Evolutionary conservation across 2,888 invertebrate genomes (phyloP), one percentile per base, ranked within the genome.

Genomic region (Gastrophysa polygoni): DNA sequence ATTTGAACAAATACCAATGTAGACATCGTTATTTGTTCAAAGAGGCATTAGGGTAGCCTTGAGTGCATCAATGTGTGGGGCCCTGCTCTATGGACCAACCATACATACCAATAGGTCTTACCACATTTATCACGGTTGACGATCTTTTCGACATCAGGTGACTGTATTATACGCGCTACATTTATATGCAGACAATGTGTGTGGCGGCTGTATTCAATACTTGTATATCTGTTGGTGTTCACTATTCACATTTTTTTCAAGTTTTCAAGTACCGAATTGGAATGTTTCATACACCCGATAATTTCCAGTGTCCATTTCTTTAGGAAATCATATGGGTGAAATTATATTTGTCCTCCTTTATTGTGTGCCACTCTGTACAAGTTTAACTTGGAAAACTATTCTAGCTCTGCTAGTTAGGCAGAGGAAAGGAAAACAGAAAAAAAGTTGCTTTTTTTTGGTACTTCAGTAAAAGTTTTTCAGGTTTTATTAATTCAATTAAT

Each of bases 121-220:
- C 76, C 77, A 77, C 74, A 73, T 55, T 63, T 64, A 55, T 63
- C 60, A 57, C 58, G 64, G 64, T 66, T 63, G 62, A 66, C 60
- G 61, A 59, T 61, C 55, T 52, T 56, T 62, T 64, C 62, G 65
- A 66, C 63, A 64, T 64, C 67, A 62, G 64, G 66, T 66, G 59
- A 67, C 61, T 68, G 61, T 68, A 44, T 59, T 51, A 58, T 61
- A 68, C 71, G 71, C 73, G 72, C 72, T 75, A 75, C 73, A 74
- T 72, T 71, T 69, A 80, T 81, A 84, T 85, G 85, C 86, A 86
- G 85, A 85, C 86, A 86, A 86, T 86, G 86, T 86, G 86, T 85
- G 84, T 85, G 86, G 85, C 84, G 85, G 85, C 85, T 84, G 74
- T 73, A 74, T 61, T 34, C 17, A 51, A 28, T 59, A 56, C 55